Percentiles rank a stretch among this genome's conserved stretches.
phyloP scores from a whole-genome alignment of 1,140 invertebrate genomes.

The Brachionus paranguensis region DNA sequence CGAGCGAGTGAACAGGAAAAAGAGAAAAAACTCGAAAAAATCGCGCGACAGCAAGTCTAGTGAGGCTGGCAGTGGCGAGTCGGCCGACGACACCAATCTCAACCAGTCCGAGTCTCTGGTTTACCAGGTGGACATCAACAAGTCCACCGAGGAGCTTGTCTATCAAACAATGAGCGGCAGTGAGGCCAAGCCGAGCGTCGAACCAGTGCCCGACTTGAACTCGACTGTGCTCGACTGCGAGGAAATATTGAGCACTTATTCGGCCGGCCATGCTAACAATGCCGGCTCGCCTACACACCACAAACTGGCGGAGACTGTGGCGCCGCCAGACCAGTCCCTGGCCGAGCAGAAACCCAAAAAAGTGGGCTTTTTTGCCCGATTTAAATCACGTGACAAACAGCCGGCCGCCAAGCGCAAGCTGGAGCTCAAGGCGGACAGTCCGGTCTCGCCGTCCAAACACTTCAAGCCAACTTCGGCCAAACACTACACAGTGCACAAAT shows the following conservation, averaged over 20 bases:
- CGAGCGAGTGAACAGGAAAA: background rate
- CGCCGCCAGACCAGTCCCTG: background rate
- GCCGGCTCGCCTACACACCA: background rate
- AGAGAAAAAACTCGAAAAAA: conserved; percentile 24
- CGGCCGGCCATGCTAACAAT: background rate
- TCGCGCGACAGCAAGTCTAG: background rate
- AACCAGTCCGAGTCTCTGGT: background rate
- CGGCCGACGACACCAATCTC: background rate
- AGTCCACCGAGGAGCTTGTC: conserved; percentile 19
- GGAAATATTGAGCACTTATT: conserved; percentile 34
- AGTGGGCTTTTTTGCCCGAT: background rate
- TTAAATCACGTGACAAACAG: background rate
- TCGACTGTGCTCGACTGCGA: conserved; percentile 31
- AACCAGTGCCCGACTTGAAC: background rate
- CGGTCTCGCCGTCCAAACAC: background rate
- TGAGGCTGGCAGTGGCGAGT: background rate
- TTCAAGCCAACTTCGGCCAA: background rate
- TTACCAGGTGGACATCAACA: conserved; percentile 9
- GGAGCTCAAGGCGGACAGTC: background rate
- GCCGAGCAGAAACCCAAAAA: background rate
- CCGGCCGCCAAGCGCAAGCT: background rate
- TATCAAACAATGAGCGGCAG: background rate
- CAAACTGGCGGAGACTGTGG: background rate
- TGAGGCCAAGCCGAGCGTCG: background rate
- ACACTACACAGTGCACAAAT: background rate